Base-by-base conservation (phyloP, 2,113 vertebrate genomes). In the Hippopotamus amphibius region DNA sequence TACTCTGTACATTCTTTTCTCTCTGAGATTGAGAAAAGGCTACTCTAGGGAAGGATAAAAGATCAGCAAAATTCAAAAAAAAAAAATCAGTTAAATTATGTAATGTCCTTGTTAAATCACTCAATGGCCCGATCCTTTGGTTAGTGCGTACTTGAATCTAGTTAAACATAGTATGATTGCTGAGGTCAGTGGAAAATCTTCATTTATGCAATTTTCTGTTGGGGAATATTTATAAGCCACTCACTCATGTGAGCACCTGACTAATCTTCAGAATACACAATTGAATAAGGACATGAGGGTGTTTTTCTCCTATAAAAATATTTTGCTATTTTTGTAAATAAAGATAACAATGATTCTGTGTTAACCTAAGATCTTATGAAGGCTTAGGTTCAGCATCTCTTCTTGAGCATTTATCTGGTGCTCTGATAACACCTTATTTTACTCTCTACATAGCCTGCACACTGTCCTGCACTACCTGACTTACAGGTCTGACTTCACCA, bases 171-270 rank as follows among this genome's bases (percentile, higher is more conserved):
- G 7, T 7, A 24, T 61, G 19, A 61, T 24, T 61, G 21, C 59
- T 61, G 22, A 61, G 21, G 22, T 61, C 7, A 7, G 22, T 24
- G 8, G 59, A 21, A 61, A 61, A 24, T 66, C 53, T 66, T 22
- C 59, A 61, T 61, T 61, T 21, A 24, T 22, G 19, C 22, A 61
- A 24, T 61, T 61, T 22, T 21, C 59, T 21, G 21, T 61, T 15
- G 8, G 22, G 17, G 65, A 48, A 28, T 59, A 93, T 10, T 87
- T 48, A 43, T 12, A 16, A 37, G 71, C 4, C 5, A 22, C 12
- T 55, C 8, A 37, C 2, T 6, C 4, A 0, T 14, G 2, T 33
- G 71, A 50, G 46, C 3, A 43, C 3, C 2, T 13, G 2, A 21
- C 2, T 57, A 57, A 2, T 28, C 80, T 28, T 4, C 55, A 8